phyloP scores from a whole-genome alignment of 1,140 invertebrate species.

The Hetaerina americana region DNA sequence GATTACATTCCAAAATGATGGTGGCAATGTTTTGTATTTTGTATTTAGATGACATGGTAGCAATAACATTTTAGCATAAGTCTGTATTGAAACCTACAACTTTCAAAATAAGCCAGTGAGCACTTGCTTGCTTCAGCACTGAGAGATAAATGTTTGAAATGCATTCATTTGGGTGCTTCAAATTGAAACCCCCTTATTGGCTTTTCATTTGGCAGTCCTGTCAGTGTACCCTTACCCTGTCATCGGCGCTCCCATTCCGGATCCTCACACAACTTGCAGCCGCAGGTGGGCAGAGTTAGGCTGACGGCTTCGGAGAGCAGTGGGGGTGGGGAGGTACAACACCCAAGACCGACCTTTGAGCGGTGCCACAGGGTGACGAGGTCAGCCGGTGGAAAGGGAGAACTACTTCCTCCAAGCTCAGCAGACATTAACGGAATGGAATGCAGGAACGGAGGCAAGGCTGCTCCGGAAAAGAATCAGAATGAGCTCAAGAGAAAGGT shows the following conservation, averaged over 20 bases:
- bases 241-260: slow-evolving; percentile 29
- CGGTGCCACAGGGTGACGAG: slow-evolving; percentile 10
- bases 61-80: too few species aligned
- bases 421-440: too few species aligned
- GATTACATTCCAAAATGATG: too few species aligned
- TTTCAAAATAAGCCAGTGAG: too few species aligned
- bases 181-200: slow-evolving; percentile 11
- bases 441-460: not conserved
- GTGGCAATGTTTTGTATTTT: too few species aligned
- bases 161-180: too few species aligned
- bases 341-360: slow-evolving; percentile 1
- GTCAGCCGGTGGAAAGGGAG: slow-evolving; percentile 1
- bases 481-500: not conserved
- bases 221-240: slow-evolving; percentile 33
- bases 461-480: too few species aligned
- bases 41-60: too few species aligned
- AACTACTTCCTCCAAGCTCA: not conserved
- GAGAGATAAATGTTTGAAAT: too few species aligned
- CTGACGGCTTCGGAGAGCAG: not conserved
- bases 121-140: too few species aligned
- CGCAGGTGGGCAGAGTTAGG: slow-evolving; percentile 18
- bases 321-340: not conserved
- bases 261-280: slow-evolving; percentile 24
- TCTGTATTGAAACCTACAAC: too few species aligned
- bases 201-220: slow-evolving; percentile 28